Conservation (phyloP, 2,888 invertebrate species). For the Punctoribates punctum region DNA sequence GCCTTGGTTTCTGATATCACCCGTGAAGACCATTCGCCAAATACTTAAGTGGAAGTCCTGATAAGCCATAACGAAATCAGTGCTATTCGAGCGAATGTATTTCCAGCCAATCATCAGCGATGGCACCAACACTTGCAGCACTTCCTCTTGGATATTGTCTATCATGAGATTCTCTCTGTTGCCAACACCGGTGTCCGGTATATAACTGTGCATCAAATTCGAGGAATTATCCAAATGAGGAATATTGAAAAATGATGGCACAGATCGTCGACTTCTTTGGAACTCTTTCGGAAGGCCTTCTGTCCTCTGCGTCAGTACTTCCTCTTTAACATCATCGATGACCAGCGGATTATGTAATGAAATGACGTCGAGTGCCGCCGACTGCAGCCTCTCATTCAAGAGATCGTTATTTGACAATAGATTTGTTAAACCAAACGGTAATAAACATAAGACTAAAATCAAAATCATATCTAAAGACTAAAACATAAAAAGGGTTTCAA, state of each 20-base stretch:
- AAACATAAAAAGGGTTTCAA: neutral
- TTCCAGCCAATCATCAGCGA: constrained; percentile 22
- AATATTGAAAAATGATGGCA: constrained; percentile 36
- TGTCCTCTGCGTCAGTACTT: neutral
- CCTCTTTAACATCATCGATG: neutral
- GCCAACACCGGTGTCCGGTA: constrained; percentile 43
- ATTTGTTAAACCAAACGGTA: constrained; percentile 1
- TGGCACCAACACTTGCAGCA: neutral
- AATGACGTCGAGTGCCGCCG: constrained; percentile 14
- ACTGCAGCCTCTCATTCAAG: neutral
- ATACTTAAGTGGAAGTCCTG: constrained; percentile 20
- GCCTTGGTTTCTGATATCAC: neutral
- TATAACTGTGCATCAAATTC: constrained; percentile 43
- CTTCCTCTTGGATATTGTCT: neutral
- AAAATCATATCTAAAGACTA: constrained; percentile 8
- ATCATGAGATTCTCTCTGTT: constrained; percentile 41
- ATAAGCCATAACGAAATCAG: constrained; percentile 41
- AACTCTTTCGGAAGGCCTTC: neutral
- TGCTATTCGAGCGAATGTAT: constrained; percentile 44
- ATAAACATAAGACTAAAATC: constrained; percentile 11
- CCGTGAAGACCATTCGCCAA: constrained; percentile 21
- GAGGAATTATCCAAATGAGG: constrained; percentile 10
- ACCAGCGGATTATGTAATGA: neutral
- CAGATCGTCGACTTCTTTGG: neutral
- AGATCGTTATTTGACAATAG: neutral